Evolutionary conservation across 2,797 vertebrate genomes (phyloP).

Genomic region (Columba guinea): DNA sequence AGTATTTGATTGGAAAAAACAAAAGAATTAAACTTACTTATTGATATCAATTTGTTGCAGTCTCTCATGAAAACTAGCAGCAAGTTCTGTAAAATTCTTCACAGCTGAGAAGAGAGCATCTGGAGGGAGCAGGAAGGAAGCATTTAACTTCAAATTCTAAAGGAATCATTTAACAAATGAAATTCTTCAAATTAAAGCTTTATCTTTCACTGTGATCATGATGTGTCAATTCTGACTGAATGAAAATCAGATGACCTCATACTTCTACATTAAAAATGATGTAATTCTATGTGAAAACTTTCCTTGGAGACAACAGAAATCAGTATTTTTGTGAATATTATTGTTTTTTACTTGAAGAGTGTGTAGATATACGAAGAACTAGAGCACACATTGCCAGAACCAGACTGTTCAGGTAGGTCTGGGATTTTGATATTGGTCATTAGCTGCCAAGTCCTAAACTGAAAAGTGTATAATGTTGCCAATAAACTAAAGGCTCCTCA

Average conservation of each 20-base stretch:
- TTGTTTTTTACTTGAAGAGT: not conserved
- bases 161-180: not conserved
- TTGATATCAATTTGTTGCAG: conserved; percentile 78
- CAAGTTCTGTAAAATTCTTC: conserved; percentile 85
- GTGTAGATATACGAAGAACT: not conserved
- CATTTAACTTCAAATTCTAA: not conserved
- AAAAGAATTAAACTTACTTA: conserved; percentile 77
- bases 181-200: not conserved
- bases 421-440: not conserved
- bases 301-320: not conserved
- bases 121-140: conserved; percentile 54
- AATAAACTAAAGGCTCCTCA: not conserved
- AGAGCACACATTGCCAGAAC: not conserved
- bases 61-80: conserved; percentile 81
- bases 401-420: not conserved
- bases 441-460: not conserved
- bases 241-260: not conserved
- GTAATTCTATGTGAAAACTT: not conserved
- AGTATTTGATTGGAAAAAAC: not conserved
- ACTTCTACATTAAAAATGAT: not conserved
- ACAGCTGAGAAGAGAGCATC: conserved; percentile 90
- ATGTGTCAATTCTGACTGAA: not conserved
- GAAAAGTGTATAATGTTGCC: not conserved
- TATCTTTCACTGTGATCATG: not conserved
- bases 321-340: not conserved